Base-by-base conservation (phyloP, 2,888 invertebrate genomes). In the Himalopsyche kuldschensis region DNA sequence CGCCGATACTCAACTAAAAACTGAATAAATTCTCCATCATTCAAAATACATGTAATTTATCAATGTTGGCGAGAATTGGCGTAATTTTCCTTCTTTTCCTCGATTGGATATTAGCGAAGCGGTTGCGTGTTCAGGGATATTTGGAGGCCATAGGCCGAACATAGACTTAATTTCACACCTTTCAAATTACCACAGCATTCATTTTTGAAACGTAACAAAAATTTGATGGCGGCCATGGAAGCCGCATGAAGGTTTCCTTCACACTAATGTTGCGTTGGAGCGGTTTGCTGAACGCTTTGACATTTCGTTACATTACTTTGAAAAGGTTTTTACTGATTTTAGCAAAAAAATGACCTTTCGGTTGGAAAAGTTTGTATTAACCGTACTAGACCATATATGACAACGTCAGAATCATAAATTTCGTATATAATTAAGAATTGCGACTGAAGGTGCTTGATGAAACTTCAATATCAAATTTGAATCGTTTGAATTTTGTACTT, bases 121-220 rank as follows among this genome's bases (percentile, higher is more conserved):
- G 10, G 76, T 82, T 47, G 82, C 82, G 82, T 82, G 82, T 32
- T 32, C 79, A 63, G 24, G 27, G 63, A 35, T 5, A 78, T 32
- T 63, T 41, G 81, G 30, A 48, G 81, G 48, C 31, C 20, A 69
- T 80, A 75, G 32, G 35, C 69, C 20, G 35, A 31, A 30, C 47
- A 31, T 32, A 46, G 31, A 47, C 35, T 75, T 82, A 78, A 82
- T 82, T 82, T 82, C 82, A 78, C 82, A 82, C 78, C 78, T 78
- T 32, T 75, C 27, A 81, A 81, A 81, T 79, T 63, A 55, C 78
- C 41, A 20, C 24, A 27, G 24, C 69, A 4, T 27, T 69, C 20
- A 69, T 69, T 69, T 69, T 27, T 27, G 27, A 69, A 69, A 55
- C 24, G 69, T 11, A 69, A 69, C 27, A 69, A 69, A 69, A 69